Evolutionary conservation across 1,140 invertebrate genomes (phyloP), one percentile per base, ranked within the genome.

Genomic region (Drosophila bifasciata): DNA sequence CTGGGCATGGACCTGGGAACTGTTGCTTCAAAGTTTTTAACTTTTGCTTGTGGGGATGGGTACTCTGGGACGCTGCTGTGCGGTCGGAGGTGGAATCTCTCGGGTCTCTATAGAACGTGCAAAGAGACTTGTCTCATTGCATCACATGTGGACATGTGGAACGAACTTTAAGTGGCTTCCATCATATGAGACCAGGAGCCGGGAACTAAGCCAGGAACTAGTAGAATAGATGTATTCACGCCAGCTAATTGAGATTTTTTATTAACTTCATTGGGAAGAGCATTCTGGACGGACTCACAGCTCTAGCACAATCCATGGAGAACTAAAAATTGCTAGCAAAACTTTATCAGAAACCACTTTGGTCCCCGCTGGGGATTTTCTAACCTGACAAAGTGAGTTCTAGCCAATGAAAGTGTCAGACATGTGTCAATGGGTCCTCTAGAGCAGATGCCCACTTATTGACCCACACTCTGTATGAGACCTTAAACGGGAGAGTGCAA

Each of bases 161-260:
- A 50, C 79, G 56, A 83, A 84, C 68, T 83, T 83, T 83, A 46
- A 77, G 62, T 83, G 79, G 63, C 70, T 83, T 81, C 16, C 76
- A 62, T 79, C 69, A 67, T 63, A 40, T 19, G 11, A 41, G 58
- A 6, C 32, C 40, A 52, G 21, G 41, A 8, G 8, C 16, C 16
- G 25, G 21, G 4, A 21, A 60, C 19, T 25, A 11, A 28, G 25
- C 25, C 8, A 0, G 11, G n/a, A n/a, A n/a, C 4, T 5, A 25
- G 23, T 25, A 25, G 3, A 0, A 25, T 0, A 1, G 7, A 7
- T 28, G 6, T 1, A 28, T 28, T 9, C 28, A 32, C 8, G 8
- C 0, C 2, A 32, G 28, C 9, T 32, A 32, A 32, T 32, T 32
- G 28, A 32, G 9, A 11, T 32, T 32, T 32, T 11, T 11, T 32